Evolutionary conservation across 92 coral and sea anemone genomes (phyloP), one percentile per base, ranked within the genome.

Genomic region (Zoanthus gigantus): DNA sequence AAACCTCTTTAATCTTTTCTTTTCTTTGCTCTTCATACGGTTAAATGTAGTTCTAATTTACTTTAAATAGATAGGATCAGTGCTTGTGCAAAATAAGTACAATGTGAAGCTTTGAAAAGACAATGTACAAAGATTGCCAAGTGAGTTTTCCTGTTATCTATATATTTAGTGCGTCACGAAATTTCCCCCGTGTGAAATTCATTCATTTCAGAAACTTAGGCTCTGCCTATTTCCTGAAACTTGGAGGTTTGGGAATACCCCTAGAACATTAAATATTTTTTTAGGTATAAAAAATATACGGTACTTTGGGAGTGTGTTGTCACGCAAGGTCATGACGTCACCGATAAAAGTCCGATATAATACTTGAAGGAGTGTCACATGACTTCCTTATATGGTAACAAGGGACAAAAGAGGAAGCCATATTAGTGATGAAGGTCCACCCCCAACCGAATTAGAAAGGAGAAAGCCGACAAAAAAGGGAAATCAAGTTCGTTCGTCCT

Each of bases 391-490:
- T 80, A 80, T 80, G 75, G 85, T 28, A 61, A 29, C 74, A 80
- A 66, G 16, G 46, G 75, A 80, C 85, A 80, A 80, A 79, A 46
- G 61, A 46, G 81, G 85, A 80, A 80, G 74, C 85, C 85, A 80
- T 80, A 80, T 80, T 80, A 80, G 85, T 80, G 57, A 74, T 72
- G 65, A 80, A 77, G 74, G 85, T 65, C 85, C 85, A 81, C 85
- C 85, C 85, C 71, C 85, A 47, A 12, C 85, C 60, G 71, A 81
- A 81, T 81, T 65, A 81, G 85, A 81, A 63, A 66, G 80, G 44
- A 81, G 71, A 71, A 80, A 14, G 85, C 85, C 90, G 94, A 91
- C 95, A 93, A 88, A 95, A 93, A 93, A 93, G 96, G 95, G 83
- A 89, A 92, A 87, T 85, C 76, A 65, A 79, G 71, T 80, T 90